These are phyloP conservation scores for Pygoscelis adeliae DNA, from an alignment of 2,113 vertebrate species.

Conservation along the genomic window DNA sequence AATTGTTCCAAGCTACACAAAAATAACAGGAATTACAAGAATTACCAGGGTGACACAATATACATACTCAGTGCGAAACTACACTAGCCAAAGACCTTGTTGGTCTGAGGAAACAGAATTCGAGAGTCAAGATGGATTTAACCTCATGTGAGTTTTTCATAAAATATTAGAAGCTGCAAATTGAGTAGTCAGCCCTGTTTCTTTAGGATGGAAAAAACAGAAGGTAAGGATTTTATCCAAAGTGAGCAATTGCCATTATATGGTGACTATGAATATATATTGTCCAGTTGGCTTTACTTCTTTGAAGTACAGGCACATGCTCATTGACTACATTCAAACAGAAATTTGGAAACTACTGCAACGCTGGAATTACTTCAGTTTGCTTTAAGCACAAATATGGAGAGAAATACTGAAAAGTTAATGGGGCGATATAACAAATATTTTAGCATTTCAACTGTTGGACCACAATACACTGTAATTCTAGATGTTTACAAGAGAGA, in stretches of 20 bases:
- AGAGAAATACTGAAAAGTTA: slow-evolving; percentile 10
- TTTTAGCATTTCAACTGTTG: not conserved
- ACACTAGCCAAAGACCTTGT: not conserved
- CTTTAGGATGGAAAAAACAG: not conserved
- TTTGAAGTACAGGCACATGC: not conserved
- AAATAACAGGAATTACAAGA: not conserved
- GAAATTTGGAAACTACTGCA: not conserved
- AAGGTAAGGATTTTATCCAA: not conserved
- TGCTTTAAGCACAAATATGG: not conserved
- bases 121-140: not conserved
- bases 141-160: not conserved
- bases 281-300: not conserved
- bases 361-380: not conserved
- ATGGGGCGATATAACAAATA: not conserved
- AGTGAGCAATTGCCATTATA: not conserved
- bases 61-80: not conserved
- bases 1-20: not conserved
- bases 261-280: not conserved
- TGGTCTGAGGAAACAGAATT: not conserved
- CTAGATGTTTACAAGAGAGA: not conserved
- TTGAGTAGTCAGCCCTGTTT: not conserved
- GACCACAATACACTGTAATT: not conserved
- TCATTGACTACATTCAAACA: not conserved
- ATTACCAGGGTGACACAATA: not conserved
- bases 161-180: not conserved